Base-by-base conservation (phyloP, 1,140 invertebrate genomes). In the Zophobas morio region DNA sequence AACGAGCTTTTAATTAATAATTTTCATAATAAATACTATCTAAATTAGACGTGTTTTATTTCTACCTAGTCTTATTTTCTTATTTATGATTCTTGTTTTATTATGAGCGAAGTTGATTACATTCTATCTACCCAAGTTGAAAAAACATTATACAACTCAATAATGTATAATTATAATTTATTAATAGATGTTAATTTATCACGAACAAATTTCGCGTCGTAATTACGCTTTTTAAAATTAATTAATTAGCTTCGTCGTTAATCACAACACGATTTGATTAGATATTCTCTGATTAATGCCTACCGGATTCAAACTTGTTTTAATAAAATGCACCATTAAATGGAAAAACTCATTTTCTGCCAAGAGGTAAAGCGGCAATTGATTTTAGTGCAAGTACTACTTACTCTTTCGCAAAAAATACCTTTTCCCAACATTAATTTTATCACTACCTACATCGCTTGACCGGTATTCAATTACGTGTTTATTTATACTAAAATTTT, bases 401-500 rank as follows among this genome's bases (percentile, higher is more conserved):
- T 8, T 46, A 3, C 3, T 4, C 42, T 4, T 46, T 46, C 4
- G n/a, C 6, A 51, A 51, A 51, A 51, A 51, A 6, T 4, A 20
- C 2, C n/a, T 20, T 20, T 51, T 51, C 49, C 49, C n/a, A 20
- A 4, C 49, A 51, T 20, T 2, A 6, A 6, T 6, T 63, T n/a
- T 39, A n/a, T 37, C 37, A n/a, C 6, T 57, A 33, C 20, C 34
- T 57, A 1, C 35, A 6, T 39, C 39, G 57, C 32, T 32, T 63
- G 37, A n/a, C 32, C 5, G 57, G 57, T 63, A 63, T 63, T 63
- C 36, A 63, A 39, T 63, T 63, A 63, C 37, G 36, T 66, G 60
- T 66, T 66, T 42, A 66, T 42, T 8, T 66, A 42, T 42, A 66
- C 40, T 66, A 66, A 66, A 66, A 42, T 32, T 66, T 42, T 40